Percentiles rank a stretch among this genome's conserved stretches.
phyloP scores from a whole-genome alignment of 2,888 invertebrate genomes.

The Lasius platythorax region DNA sequence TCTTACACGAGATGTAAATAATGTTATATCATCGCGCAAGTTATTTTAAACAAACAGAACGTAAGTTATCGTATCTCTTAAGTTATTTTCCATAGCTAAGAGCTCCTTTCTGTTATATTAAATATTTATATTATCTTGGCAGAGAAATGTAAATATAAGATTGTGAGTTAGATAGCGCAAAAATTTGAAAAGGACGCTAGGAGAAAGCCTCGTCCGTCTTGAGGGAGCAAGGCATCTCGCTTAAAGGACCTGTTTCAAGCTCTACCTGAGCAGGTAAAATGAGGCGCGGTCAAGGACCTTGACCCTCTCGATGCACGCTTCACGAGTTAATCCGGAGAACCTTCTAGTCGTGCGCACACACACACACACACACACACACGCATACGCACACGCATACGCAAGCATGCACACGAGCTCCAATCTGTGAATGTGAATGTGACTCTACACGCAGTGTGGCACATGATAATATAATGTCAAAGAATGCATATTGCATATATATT shows the following conservation, averaged over 20 bases:
- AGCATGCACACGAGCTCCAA: neutral
- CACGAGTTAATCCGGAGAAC: constrained; percentile 58
- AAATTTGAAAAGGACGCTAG: neutral
- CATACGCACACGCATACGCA: too few relatives aligned
- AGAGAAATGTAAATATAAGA: constrained; percentile 6
- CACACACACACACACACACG: too few relatives aligned
- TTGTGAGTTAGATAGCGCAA: neutral
- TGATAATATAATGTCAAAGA: neutral
- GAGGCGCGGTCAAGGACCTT: constrained; percentile 76
- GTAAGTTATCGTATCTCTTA: neutral
- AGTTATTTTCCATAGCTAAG: neutral
- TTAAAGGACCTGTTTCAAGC: constrained; percentile 67
- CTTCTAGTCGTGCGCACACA: neutral
- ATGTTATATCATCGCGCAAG: neutral
- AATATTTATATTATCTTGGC: neutral
- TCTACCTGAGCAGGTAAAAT: constrained; percentile 70
- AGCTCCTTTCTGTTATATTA: neutral
- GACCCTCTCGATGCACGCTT: constrained; percentile 77
- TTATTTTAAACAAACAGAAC: neutral
- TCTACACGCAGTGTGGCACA: neutral
- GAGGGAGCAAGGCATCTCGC: constrained; percentile 22
- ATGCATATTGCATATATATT: neutral
- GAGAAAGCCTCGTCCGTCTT: neutral
- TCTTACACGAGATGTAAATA: neutral
- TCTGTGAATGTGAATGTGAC: neutral